A percentile compares a stretch with the other conserved stretches of the same genome.
Evolutionary conservation across 1,140 invertebrate genomes (phyloP).

Genomic region (Anoplolepis gracilipes): DNA sequence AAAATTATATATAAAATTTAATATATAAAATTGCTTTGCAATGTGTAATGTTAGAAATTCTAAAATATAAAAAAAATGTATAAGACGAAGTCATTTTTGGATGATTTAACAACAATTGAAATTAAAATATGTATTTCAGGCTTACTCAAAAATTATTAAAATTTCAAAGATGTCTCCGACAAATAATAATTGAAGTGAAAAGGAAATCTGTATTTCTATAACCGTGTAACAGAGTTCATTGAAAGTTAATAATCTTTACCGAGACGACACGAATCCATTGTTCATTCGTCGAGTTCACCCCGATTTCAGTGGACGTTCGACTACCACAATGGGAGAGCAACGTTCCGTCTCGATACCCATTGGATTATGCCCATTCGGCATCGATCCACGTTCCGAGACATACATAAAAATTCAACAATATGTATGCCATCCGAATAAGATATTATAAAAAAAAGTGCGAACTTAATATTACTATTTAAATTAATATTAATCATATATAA

Average conservation of each 20-base stretch:
- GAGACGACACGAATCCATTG: conserved; percentile 15
- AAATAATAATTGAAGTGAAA: not conserved
- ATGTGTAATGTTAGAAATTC: conserved; percentile 7
- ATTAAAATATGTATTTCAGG: not conserved
- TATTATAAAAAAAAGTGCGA: not conserved
- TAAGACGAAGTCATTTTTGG: not conserved
- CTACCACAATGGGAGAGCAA: conserved; percentile 43
- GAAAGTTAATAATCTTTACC: not conserved
- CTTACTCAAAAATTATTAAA: not conserved
- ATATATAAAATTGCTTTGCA: not conserved
- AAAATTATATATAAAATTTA: not conserved
- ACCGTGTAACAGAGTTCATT: not conserved
- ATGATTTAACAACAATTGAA: not conserved
- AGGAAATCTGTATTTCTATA: not conserved
- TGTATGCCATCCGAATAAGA: not conserved
- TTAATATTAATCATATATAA: too few species aligned
- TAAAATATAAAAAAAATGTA: conserved; percentile 1
- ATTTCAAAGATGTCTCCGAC: not conserved
- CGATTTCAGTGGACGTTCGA: conserved; percentile 20
- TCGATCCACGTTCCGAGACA: conserved; percentile 64
- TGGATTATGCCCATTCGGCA: conserved; percentile 54
- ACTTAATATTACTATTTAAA: not conserved
- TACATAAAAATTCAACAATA: conserved; percentile 37
- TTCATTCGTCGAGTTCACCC: conserved; percentile 20
- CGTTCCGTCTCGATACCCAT: conserved; percentile 65